Conservation (phyloP, 2,113 vertebrate genomes). For the Artemisiospiza belli region DNA sequence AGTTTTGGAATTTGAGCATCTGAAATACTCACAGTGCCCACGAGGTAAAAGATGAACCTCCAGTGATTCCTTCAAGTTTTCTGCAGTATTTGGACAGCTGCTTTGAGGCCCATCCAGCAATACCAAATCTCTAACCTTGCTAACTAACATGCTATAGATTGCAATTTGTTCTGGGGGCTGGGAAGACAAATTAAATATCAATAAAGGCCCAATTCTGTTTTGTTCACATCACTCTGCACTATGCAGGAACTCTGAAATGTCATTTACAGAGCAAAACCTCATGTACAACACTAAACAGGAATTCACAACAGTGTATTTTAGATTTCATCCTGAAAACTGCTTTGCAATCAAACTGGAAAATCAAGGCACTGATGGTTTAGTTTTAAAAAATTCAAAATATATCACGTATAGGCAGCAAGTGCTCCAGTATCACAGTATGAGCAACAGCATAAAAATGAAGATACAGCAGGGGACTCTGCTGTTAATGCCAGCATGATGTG, state of each 20-base stretch:
- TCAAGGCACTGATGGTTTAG: neutral
- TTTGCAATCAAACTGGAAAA: neutral
- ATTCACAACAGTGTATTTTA: neutral
- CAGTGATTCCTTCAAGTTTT: neutral
- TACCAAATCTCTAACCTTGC: neutral
- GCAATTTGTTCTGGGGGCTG: neutral
- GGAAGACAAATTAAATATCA: neutral
- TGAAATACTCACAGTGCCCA: neutral
- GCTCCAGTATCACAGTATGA: neutral
- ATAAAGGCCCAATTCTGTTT: neutral
- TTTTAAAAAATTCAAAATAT: neutral
- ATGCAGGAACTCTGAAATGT: neutral
- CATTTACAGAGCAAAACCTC: neutral
- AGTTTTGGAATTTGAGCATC: neutral
- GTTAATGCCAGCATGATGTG: neutral
- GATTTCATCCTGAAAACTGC: neutral
- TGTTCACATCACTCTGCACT: neutral
- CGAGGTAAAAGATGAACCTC: neutral
- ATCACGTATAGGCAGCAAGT: neutral
- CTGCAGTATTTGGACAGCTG: neutral
- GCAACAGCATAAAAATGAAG: neutral
- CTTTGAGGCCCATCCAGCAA: neutral
- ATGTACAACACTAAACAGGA: neutral
- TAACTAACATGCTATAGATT: neutral
- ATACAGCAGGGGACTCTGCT: neutral